A percentile compares a stretch with the other conserved stretches of the same genome.
These are phyloP conservation scores for Telenomus remus DNA, from an alignment of 1,140 invertebrate genomes.

Conservation along the genomic window DNA sequence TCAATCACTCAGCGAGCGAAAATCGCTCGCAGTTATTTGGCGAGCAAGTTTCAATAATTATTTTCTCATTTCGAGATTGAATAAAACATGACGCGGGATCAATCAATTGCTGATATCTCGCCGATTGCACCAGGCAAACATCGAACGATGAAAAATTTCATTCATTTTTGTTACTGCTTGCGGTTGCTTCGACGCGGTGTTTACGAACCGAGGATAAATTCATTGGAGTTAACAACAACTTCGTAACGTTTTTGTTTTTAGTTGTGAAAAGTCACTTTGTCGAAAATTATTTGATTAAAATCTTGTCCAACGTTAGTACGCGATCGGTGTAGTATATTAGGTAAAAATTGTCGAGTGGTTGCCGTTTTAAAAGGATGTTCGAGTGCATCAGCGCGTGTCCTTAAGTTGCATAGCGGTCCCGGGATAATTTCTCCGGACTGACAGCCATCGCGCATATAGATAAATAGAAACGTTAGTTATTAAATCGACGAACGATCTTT, in stretches of 20 bases:
- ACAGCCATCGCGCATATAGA: conserved; percentile 8
- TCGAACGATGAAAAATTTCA: conserved; percentile 9
- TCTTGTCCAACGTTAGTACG: too few relatives aligned
- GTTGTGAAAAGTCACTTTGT: too few relatives aligned
- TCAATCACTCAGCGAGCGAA: conserved; percentile 7
- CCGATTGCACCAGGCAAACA: too few relatives aligned
- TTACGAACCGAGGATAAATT: too few relatives aligned
- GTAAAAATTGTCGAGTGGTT: conserved; percentile 29
- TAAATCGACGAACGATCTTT: conserved; percentile 5
- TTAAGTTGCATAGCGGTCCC: neutral
- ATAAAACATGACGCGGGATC: neutral
- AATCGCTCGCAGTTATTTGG: conserved; percentile 22
- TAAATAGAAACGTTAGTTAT: conserved; percentile 23
- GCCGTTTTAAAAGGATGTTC: conserved; percentile 34
- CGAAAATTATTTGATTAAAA: too few relatives aligned
- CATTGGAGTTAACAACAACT: too few relatives aligned
- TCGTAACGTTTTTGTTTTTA: too few relatives aligned
- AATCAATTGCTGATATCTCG: neutral
- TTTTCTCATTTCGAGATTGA: neutral
- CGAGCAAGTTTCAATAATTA: conserved; percentile 2
- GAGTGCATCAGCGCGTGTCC: conserved; percentile 3
- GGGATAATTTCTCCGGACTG: conserved; percentile 24
- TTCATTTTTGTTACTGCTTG: conserved; percentile 29
- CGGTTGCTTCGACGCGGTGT: too few relatives aligned
- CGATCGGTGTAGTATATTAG: conserved; percentile 16